Evolutionary conservation across 2,888 invertebrate species (phyloP).

Genomic region (Melieria omissa): DNA sequence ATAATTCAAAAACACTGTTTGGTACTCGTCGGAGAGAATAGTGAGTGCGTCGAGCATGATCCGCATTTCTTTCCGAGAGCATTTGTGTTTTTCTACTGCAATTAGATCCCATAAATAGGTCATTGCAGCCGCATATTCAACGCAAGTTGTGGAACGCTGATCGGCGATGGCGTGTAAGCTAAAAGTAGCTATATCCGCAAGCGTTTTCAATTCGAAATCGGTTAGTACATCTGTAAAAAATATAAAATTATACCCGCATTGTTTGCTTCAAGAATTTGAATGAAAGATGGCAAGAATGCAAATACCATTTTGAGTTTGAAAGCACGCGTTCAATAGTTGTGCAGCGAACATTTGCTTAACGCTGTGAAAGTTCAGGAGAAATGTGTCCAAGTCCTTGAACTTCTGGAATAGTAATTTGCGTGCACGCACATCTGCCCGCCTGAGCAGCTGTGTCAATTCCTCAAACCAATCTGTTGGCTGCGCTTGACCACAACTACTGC

Average conservation of each 20-base stretch:
- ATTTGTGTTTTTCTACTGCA: constrained; percentile 49
- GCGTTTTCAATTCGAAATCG: constrained; percentile 46
- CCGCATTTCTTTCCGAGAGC: constrained; percentile 32
- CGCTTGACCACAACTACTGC: constrained; percentile 42
- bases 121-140: constrained; percentile 49
- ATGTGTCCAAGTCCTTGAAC: constrained; percentile 40
- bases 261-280: background rate
- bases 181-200: constrained; percentile 46
- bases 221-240: constrained; percentile 43
- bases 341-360: constrained; percentile 45
- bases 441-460: constrained; percentile 34
- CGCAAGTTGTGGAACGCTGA: constrained; percentile 44
- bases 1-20: constrained; percentile 52
- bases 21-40: constrained; percentile 46
- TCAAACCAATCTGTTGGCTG: constrained; percentile 47
- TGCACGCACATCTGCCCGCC: background rate
- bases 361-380: constrained; percentile 48
- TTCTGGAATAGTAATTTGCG: constrained; percentile 45
- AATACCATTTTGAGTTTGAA: constrained; percentile 40
- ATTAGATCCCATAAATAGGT: constrained; percentile 54
- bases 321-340: constrained; percentile 41
- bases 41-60: constrained; percentile 44
- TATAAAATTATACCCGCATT: background rate
- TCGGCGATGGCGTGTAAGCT: constrained; percentile 42
- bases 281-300: background rate